A percentile compares a stretch with the other conserved stretches of the same genome.
Conservation (phyloP, 35 echinoderm and acorn worm genomes). For the Heliocidaris tuberculata region DNA sequence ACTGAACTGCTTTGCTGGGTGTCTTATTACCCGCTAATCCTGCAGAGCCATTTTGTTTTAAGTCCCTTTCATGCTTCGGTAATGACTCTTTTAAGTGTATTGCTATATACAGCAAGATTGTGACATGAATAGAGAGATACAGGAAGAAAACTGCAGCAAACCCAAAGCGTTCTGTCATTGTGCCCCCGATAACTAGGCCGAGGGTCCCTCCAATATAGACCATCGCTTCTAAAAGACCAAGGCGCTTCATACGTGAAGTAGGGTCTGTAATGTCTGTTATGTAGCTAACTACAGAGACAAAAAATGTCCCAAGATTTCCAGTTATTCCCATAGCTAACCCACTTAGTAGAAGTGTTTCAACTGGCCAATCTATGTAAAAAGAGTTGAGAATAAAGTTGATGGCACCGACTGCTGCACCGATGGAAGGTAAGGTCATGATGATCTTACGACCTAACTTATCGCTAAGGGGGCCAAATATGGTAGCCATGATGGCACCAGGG, state of each 20-base stretch:
- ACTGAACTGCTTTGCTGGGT: conserved; percentile 34
- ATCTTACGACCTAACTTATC: conserved; percentile 65
- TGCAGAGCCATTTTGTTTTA: conserved; percentile 54
- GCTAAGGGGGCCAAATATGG: conserved; percentile 59
- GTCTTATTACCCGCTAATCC: neutral
- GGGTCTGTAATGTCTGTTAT: conserved; percentile 73
- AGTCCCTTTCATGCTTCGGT: conserved; percentile 14
- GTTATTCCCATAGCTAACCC: conserved; percentile 56
- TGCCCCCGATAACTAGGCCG: conserved; percentile 58
- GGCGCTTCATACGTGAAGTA: conserved; percentile 62
- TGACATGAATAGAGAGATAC: conserved; percentile 57
- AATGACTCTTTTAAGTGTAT: conserved; percentile 63
- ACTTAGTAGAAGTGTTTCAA: conserved; percentile 49
- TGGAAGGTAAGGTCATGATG: conserved; percentile 60
- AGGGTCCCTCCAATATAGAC: conserved; percentile 75
- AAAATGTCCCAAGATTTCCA: conserved; percentile 65
- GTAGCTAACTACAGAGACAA: conserved; percentile 66
- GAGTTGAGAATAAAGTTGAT: conserved; percentile 48
- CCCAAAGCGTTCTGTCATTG: conserved; percentile 35
- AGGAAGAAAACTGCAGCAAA: conserved; percentile 56
- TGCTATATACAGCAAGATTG: conserved; percentile 51
- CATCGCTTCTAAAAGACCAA: conserved; percentile 77
- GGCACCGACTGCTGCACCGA: conserved; percentile 29
- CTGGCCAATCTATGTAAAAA: conserved; percentile 56
- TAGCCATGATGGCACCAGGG: conserved; percentile 62